Evolutionary conservation across 2,113 vertebrate genomes (phyloP), one percentile per base, ranked within the genome.

Genomic region (Callospermophilus lateralis): DNA sequence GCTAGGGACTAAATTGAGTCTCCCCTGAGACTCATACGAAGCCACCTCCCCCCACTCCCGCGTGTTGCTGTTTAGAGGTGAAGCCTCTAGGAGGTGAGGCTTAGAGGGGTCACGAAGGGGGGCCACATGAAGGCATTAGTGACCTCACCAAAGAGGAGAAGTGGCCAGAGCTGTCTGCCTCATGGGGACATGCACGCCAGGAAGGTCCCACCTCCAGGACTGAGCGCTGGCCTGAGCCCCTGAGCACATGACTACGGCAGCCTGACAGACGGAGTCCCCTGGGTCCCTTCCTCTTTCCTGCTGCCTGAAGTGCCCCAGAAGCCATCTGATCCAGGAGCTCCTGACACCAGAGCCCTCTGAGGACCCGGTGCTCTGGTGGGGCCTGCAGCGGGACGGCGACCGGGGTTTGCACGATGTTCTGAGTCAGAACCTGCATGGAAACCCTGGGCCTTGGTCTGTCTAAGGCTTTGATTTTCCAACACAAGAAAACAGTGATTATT

Each of bases 281-380:
- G 8, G 0, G 0, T 8, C 7, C 11, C 34, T 2, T 17, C 76
- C 34, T 5, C 76, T 26, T 3, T 24, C 76, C 22, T 1, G 8
- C 53, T 17, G 51, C 26, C 34, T 19, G 19, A 16, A 34, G 10
- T 4, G 4, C 84, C 39, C 32, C 8, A 5, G 74, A 67, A 2
- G 51, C 34, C 48, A 0, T 12, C 24, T 30, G 92, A 32, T 32
- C 63, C 17, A 48, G 24, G 73, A 79, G 48, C 92, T 4, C 6
- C 3, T 2, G 16, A 10, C 1, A 24, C 61, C 26, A 9, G 24
- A 63, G 61, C 61, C 26, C 61, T 63, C 2, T 3, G 61, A 63
- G 61, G 61, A 22, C 10, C 6, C 0, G n/a, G 4, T 34, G 58
- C 0, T 67, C 58, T 34, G 3, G 24, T 1, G 1, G 17, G 45